Evolutionary conservation across 1,140 invertebrate species (phyloP), one percentile per base, ranked within the genome.

Genomic region (Oncopeltus fasciatus): DNA sequence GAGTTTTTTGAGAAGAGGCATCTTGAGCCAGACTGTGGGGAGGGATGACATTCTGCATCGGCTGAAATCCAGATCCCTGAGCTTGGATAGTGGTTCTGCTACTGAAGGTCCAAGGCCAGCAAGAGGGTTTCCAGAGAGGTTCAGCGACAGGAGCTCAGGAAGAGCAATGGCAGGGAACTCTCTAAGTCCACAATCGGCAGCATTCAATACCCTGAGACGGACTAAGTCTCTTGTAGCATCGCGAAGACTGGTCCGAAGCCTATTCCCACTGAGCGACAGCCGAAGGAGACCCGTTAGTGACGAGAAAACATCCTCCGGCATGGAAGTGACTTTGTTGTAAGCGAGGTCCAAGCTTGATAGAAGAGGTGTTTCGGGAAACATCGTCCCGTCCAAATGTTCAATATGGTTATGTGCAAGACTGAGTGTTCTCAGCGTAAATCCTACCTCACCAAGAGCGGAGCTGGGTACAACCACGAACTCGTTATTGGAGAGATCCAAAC

Each of bases 161-260:
- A 90, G 73, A 57, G 85, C 84, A 62, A 90, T 75, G 68, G 80
- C 74, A 38, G 90, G 90, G 62, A 87, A 77, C 28, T 79, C 80
- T 67, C 78, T 83, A 60, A 92, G 79, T 33, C 86, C 85, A 70
- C 86, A 84, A 70, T 81, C 81, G 49, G 83, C 81, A 65, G 92
- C 73, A 70, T 83, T 84, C 58, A 93, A 77, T 69, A 83, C 78
- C 69, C 86, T 81, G 28, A 92, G 75, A 65, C 85, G 84, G 29
- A 87, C 88, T 16, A 90, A 79, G 72, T 91, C 90, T 69, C 91
- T 86, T 68, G 92, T 90, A n/a, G 92, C 77, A 72, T 92, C 89
- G 68, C 90, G 90, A 69, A 90, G 89, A 73, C 92, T 92, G 44
- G 88, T 87, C 65, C 88, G 81, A 1, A 89, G 72, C n/a, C 80